Evolutionary conservation across 2,888 invertebrate genomes (phyloP), one percentile per base, ranked within the genome.

Genomic region (Euplagia quadripunctaria): DNA sequence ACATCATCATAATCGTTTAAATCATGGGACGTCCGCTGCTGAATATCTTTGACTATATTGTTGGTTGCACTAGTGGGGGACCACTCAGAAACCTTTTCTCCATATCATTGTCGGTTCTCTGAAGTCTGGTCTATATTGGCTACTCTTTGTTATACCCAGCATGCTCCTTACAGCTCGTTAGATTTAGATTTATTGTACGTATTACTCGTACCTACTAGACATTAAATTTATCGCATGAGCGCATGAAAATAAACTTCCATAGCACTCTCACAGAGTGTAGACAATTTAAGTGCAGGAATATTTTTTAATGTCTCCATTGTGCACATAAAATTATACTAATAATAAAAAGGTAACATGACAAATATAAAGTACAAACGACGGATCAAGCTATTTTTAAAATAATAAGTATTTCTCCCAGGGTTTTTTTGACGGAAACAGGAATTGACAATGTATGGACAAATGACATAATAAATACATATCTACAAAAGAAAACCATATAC

Each of bases 211-310:
- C n/a, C n/a, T 20, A 55, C n/a, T 17, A n/a, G n/a, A 20, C n/a
- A 55, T 55, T 55, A 55, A 55, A n/a, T n/a, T 55, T 55, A 55
- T 55, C n/a, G n/a, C 55, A 9, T 55, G 55, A n/a, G n/a, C n/a
- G n/a, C n/a, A 55, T 20, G 4, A 55, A 55, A 9, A 55, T 11
- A 20, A 55, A 55, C 55, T 55, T 55, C n/a, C 55, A 55, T n/a
- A 55, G 52, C 9, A n/a, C n/a, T 55, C 11, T 55, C 8, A 55
- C n/a, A 11, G 55, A 55, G n/a, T n/a, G n/a, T 55, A 55, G 55
- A 20, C 55, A 20, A n/a, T n/a, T n/a, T 55, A 55, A 1, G n/a
- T 51, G 14, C 1, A 14, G 16, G 9, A 55, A 55, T 20, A n/a
- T 55, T 55, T 55, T 9, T n/a, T n/a, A 55, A 9, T 55, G n/a